Percentiles rank a stretch among this genome's conserved stretches.
These are phyloP conservation scores for Eristalis intricaria DNA, from an alignment of 2,888 invertebrate species.

Conservation along the genomic window DNA sequence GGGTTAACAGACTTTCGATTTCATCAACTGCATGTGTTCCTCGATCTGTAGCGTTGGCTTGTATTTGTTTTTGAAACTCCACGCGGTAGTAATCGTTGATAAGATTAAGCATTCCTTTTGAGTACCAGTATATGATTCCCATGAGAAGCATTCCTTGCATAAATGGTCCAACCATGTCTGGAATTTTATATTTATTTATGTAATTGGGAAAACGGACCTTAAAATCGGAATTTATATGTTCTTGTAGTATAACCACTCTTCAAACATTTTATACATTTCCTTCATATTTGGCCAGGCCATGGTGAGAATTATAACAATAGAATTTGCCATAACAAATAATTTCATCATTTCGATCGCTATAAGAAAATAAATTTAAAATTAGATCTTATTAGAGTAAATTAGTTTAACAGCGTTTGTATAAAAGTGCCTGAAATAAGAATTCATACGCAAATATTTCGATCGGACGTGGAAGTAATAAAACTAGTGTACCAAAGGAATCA, in stretches of 20 bases:
- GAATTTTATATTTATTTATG: slow-evolving; percentile 11
- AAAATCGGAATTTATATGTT: slow-evolving; percentile 3
- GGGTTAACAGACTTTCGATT: slow-evolving; percentile 34
- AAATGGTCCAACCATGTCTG: slow-evolving; percentile 84
- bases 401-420: too few relatives aligned
- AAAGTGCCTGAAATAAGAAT: too few relatives aligned
- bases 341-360: slow-evolving; percentile 88
- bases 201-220: slow-evolving; percentile 1
- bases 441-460: too few relatives aligned
- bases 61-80: slow-evolving; percentile 84
- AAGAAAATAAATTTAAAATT: slow-evolving; percentile 74
- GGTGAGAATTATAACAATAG: slow-evolving; percentile 87
- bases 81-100: slow-evolving; percentile 89
- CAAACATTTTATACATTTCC: slow-evolving; percentile 83
- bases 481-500: too few relatives aligned
- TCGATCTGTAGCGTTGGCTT: slow-evolving; percentile 40
- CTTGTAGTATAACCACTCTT: slow-evolving; percentile 81
- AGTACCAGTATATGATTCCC: slow-evolving; percentile 88
- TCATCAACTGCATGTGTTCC: slow-evolving; percentile 25
- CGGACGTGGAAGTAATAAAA: too few relatives aligned
- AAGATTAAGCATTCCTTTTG: slow-evolving; percentile 86
- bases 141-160: slow-evolving; percentile 86
- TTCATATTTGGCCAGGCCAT: slow-evolving; percentile 89
- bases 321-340: slow-evolving; percentile 90
- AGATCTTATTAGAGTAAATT: not conserved